Evolutionary conservation across 2,113 vertebrate genomes (phyloP).

Genomic region (Scomber colias): DNA sequence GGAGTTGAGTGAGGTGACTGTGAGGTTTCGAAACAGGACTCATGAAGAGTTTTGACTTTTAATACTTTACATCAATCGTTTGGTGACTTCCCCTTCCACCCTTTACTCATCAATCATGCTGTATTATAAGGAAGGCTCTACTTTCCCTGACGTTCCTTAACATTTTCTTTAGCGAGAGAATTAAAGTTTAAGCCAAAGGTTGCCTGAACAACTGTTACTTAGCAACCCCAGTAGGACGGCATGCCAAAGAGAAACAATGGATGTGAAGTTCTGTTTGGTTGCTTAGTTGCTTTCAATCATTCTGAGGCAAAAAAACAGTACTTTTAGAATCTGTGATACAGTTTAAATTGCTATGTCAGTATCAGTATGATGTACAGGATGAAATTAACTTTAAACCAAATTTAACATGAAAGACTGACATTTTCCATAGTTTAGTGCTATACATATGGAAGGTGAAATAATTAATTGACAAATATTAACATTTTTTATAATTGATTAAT

Average conservation of each 20-base stretch:
- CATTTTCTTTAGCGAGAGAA: slow-evolving; percentile 55
- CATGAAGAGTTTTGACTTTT: slow-evolving; percentile 25
- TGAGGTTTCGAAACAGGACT: slow-evolving; percentile 1
- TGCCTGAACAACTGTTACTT: slow-evolving; percentile 65
- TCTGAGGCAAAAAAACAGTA: not conserved
- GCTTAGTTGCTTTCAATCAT: not conserved
- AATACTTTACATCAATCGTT: slow-evolving; percentile 28
- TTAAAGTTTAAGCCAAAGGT: slow-evolving; percentile 70
- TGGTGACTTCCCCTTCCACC: slow-evolving; percentile 7
- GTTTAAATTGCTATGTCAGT: not conserved
- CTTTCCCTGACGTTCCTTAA: slow-evolving; percentile 45
- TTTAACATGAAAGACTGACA: no score
- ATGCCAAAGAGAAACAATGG: slow-evolving; percentile 45
- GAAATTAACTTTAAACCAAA: no score
- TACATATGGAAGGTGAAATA: no score
- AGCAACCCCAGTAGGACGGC: slow-evolving; percentile 58
- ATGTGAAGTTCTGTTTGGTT: slow-evolving; percentile 8
- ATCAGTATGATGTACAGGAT: no score
- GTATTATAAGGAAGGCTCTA: slow-evolving; percentile 33
- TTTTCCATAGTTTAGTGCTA: no score
- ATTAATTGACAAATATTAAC: no score
- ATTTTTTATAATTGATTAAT: no score
- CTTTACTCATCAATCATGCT: slow-evolving; percentile 27
- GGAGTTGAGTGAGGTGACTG: not conserved
- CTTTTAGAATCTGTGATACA: not conserved